Evolutionary conservation across 2,888 invertebrate species (phyloP).

Genomic region (Tachina fera): DNA sequence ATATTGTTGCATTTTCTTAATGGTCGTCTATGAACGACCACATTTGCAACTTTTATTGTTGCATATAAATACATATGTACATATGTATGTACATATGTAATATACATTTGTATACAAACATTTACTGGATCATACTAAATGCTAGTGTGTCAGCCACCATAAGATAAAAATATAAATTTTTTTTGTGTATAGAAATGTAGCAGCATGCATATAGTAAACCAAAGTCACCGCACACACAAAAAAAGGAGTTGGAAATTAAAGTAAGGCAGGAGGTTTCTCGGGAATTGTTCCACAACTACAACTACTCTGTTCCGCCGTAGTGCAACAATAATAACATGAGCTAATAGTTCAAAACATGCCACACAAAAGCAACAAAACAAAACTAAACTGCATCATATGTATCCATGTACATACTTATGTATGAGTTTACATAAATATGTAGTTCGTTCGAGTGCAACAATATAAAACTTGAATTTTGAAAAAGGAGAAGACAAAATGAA

Average conservation of each 20-base stretch:
- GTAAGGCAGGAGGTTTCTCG: slow-evolving; percentile 83
- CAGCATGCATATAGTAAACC: slow-evolving; percentile 35
- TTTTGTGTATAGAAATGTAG: slow-evolving; percentile 22
- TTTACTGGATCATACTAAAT: slow-evolving; percentile 57
- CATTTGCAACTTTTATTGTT: slow-evolving; percentile 28
- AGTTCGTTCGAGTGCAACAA: slow-evolving; percentile 13
- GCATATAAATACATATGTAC: slow-evolving; percentile 27
- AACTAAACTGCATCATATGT: neutral
- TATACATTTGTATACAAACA: slow-evolving; percentile 10
- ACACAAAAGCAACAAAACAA: slow-evolving; percentile 40
- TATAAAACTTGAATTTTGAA: slow-evolving; percentile 44
- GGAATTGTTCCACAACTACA: slow-evolving; percentile 74
- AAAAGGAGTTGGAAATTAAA: slow-evolving; percentile 80
- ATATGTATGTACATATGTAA: neutral
- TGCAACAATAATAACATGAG: slow-evolving; percentile 63
- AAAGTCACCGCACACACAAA: slow-evolving; percentile 34
- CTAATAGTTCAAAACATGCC: slow-evolving; percentile 66
- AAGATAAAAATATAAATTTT: slow-evolving; percentile 5
- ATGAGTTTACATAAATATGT: neutral
- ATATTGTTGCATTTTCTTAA: slow-evolving; percentile 53
- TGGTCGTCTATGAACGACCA: slow-evolving; percentile 44
- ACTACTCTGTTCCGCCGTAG: slow-evolving; percentile 55
- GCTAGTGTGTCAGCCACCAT: slow-evolving; percentile 69
- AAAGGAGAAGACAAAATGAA: slow-evolving; percentile 39
- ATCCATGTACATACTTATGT: neutral